Base-by-base conservation (phyloP, 2,888 invertebrate species). In the Ypsolopha scabrella region DNA sequence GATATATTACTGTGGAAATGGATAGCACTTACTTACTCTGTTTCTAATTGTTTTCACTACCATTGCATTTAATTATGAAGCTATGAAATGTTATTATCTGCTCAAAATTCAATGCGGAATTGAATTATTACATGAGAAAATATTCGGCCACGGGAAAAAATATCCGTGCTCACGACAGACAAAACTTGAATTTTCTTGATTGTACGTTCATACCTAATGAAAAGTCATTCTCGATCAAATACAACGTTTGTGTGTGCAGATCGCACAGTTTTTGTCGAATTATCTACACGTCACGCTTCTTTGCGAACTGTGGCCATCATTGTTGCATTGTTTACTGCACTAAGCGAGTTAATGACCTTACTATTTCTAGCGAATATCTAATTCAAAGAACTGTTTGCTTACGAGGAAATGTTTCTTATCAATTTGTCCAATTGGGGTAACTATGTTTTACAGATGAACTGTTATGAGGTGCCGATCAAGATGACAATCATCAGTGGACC, bases 331-430 rank as follows among this genome's bases (percentile, higher is more conserved):
- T 63, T 53, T 58, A 52, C 55, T 56, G 63, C 60, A 57, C 58
- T 52, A 37, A 58, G 64, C 68, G 66, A 68, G 65, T 67, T 65
- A 64, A 57, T 63, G 63, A 64, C 62, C 65, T 61, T 63, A 43
- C 33, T 48, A 11, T 49, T 13, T 49, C 37, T 48, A 13, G 46
- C 46, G 46, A 46, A 46, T n/a, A 35, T 46, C 35, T 24, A 11
- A 46, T 46, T 34, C n/a, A 33, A 14, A 46, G 33, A 10, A n/a
- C 46, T 46, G 39, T 39, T 46, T n/a, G 9, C 6, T 46, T 34
- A 35, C 35, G 7, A 11, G 24, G 11, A 34, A 9, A 46, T n/a
- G 33, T 33, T 46, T 46, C 34, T 24, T 33, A 7, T 13, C 14
- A 24, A 11, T 46, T 35, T 11, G n/a, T 46, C 24, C 2, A 24